Evolutionary conservation across 2,113 vertebrate genomes (phyloP).

Genomic region (Onychorhynchus coronatus): DNA sequence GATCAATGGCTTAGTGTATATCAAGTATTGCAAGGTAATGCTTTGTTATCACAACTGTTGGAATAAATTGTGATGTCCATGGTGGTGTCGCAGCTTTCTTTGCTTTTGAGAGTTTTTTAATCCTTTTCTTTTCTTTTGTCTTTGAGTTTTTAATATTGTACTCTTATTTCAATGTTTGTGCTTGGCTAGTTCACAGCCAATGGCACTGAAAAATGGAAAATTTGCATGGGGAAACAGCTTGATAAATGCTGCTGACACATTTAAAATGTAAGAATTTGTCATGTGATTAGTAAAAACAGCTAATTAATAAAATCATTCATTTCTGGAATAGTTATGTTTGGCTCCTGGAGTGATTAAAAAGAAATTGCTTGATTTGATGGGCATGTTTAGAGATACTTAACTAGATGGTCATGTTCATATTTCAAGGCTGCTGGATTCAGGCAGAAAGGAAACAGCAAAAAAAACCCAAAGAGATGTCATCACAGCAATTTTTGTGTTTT

Average conservation of each 20-base stretch:
- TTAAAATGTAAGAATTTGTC: not conserved
- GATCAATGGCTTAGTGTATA: not conserved
- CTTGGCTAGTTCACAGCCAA: not conserved
- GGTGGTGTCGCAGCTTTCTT: not conserved
- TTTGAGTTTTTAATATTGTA: not conserved
- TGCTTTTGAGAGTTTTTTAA: not conserved
- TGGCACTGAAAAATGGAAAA: not conserved
- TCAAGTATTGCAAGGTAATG: not conserved
- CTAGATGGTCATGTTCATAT: not conserved
- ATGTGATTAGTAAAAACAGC: not conserved
- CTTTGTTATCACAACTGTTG: not conserved
- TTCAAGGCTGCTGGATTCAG: not conserved
- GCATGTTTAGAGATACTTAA: not conserved
- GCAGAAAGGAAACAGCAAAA: not conserved
- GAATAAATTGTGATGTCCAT: not conserved
- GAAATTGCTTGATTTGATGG: not conserved
- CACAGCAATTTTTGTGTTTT: not conserved
- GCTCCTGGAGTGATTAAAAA: not conserved
- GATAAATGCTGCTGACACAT: not conserved
- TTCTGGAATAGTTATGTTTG: not conserved
- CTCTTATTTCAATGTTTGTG: not conserved
- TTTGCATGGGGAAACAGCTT: not conserved
- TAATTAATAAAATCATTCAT: not conserved
- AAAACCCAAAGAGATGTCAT: not conserved
- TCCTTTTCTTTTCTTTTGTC: fast-evolving